These are phyloP conservation scores for Lagopus muta DNA, from an alignment of 2,113 vertebrate genomes.

Conservation along the genomic window DNA sequence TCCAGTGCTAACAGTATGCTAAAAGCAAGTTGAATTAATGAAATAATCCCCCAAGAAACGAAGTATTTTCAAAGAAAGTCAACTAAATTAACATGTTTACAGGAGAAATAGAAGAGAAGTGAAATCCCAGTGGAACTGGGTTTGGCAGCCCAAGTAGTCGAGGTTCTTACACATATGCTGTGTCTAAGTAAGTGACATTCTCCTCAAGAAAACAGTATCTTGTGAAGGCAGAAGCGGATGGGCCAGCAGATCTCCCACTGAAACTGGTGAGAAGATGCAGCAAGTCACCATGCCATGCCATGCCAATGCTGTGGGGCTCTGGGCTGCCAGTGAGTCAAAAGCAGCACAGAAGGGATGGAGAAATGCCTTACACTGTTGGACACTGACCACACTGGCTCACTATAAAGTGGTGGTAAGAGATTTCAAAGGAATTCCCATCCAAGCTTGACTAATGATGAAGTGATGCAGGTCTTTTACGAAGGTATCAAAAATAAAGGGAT, in stretches of 20 bases:
- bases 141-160: not conserved
- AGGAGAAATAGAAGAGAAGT: not conserved
- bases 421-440: slow-evolving; percentile 55
- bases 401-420: not conserved
- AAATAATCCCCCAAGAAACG: slow-evolving; percentile 51
- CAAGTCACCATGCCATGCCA: slow-evolving; percentile 11
- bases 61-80: slow-evolving; percentile 21
- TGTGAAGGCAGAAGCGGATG: slow-evolving; percentile 24
- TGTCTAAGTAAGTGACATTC: slow-evolving; percentile 33
- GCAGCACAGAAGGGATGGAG: slow-evolving; percentile 24
- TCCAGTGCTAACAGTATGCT: slow-evolving; percentile 29
- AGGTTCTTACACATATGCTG: not conserved
- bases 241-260: slow-evolving; percentile 8
- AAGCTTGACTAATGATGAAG: slow-evolving; percentile 44
- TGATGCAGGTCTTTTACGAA: slow-evolving; percentile 35
- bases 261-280: slow-evolving; percentile 8
- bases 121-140: not conserved
- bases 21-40: slow-evolving; percentile 33
- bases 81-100: not conserved
- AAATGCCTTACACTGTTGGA: slow-evolving; percentile 10
- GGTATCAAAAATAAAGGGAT: slow-evolving; percentile 54
- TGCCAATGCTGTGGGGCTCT: not conserved
- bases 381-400: slow-evolving; percentile 13
- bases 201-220: not conserved
- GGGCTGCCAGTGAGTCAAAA: slow-evolving; percentile 34